These are phyloP conservation scores for Gerris buenoi DNA, from an alignment of 1,140 invertebrate species.

Conservation along the genomic window DNA sequence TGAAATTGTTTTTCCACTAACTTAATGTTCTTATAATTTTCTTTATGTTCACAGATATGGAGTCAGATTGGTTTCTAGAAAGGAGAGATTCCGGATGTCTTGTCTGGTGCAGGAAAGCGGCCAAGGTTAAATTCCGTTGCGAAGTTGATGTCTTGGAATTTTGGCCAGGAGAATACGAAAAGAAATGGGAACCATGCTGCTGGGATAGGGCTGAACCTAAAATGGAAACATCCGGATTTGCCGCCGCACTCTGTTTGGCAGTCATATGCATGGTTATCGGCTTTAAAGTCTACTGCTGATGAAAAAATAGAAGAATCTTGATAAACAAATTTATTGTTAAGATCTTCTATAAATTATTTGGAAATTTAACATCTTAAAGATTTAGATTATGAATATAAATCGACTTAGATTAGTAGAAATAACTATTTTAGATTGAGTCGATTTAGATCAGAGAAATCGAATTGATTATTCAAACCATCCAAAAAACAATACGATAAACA, in stretches of 20 bases:
- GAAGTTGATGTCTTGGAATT: not conserved
- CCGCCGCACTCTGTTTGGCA: not conserved
- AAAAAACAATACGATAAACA: no score
- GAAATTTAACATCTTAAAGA: no score
- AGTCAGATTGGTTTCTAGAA: not conserved
- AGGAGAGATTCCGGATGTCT: slow-evolving; percentile 3
- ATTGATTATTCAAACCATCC: no score
- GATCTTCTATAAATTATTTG: no score
- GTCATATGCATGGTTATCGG: not conserved
- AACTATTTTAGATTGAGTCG: no score
- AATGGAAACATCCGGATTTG: not conserved
- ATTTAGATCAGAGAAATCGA: no score
- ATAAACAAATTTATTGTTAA: no score
- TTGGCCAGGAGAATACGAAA: not conserved
- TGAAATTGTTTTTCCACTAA: no score
- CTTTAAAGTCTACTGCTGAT: not conserved
- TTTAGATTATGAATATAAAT: no score
- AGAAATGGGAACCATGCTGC: not conserved
- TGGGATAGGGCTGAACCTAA: not conserved
- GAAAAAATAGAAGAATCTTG: no score
- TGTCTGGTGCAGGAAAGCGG: not conserved
- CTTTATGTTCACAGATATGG: not conserved
- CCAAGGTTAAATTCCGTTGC: not conserved
- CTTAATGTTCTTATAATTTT: not conserved
- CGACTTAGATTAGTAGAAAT: no score